phyloP scores from a whole-genome alignment of 2,797 vertebrate species.

The Netta rufina region DNA sequence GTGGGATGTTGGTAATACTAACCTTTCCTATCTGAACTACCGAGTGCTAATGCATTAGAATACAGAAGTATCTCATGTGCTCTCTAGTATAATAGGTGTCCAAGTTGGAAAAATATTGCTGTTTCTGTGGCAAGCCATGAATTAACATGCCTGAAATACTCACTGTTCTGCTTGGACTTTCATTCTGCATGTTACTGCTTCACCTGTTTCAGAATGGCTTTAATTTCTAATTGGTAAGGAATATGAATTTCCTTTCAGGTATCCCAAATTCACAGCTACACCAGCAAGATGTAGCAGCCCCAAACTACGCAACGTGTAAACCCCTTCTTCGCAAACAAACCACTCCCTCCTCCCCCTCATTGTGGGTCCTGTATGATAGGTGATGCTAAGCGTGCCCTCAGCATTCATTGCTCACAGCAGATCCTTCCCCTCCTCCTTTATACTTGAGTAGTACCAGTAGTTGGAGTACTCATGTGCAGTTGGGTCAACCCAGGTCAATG shows the following conservation, averaged over 20 bases:
- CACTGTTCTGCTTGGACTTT: neutral
- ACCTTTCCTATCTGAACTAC: neutral
- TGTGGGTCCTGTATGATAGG: fast-evolving
- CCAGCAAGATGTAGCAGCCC: neutral
- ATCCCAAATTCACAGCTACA: neutral
- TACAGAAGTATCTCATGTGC: fast-evolving
- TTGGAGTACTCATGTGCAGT: neutral
- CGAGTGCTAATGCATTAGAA: neutral
- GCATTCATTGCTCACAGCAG: neutral
- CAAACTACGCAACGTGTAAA: neutral
- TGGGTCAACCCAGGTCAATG: neutral
- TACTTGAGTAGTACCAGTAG: neutral
- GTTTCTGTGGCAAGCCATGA: neutral
- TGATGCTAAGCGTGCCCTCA: neutral
- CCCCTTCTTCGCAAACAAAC: neutral
- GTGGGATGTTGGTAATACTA: neutral
- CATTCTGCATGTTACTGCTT: neutral
- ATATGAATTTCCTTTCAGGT: neutral
- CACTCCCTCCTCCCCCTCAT: neutral
- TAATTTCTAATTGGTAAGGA: neutral
- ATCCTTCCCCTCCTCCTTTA: neutral
- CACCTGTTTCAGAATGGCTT: neutral
- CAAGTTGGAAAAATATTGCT: neutral
- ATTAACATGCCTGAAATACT: neutral
- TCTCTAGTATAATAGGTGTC: neutral